Conservation (phyloP, 2,113 vertebrate genomes). For the Columbina picui region DNA sequence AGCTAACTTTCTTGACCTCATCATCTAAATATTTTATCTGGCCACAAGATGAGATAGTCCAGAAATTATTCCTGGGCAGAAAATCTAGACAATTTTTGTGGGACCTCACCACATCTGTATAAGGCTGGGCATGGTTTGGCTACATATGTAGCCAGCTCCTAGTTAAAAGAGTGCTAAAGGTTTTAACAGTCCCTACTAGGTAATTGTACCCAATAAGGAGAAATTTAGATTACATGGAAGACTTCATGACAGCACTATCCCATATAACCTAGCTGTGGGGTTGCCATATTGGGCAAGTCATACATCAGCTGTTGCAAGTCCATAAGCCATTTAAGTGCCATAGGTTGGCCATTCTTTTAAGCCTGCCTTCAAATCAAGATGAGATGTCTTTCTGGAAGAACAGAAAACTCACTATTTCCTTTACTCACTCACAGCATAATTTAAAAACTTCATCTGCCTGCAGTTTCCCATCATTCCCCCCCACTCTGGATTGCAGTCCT, state of each 20-base stretch:
- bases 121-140: neutral
- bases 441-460: neutral
- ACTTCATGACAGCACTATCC: neutral
- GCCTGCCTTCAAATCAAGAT: neutral
- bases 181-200: neutral
- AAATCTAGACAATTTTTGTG: neutral
- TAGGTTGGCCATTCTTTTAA: neutral
- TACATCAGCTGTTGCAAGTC: neutral
- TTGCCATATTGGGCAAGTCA: neutral
- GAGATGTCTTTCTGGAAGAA: neutral
- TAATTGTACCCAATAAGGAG: neutral
- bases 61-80: neutral
- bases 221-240: neutral
- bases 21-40: neutral
- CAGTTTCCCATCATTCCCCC: neutral
- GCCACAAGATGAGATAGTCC: neutral
- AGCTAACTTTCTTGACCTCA: neutral
- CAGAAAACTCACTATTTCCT: neutral
- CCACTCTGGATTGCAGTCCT: neutral
- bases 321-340: neutral
- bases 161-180: neutral
- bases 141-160: neutral
- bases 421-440: neutral
- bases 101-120: neutral
- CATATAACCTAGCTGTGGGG: neutral